Conservation (phyloP, 2,888 invertebrate species). For the Proisotoma minuta region DNA sequence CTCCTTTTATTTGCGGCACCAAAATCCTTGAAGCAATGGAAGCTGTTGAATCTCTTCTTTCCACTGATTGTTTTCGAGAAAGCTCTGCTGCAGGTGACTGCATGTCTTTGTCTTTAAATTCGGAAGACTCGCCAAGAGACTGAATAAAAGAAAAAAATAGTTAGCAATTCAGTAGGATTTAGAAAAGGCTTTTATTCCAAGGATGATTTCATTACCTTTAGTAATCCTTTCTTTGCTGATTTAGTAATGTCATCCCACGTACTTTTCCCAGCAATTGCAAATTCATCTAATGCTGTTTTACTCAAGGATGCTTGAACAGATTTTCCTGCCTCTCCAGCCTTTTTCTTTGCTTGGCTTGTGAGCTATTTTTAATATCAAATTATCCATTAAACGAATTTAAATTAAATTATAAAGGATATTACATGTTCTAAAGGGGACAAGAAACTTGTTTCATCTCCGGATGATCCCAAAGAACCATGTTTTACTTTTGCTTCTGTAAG, state of each 20-base stretch:
- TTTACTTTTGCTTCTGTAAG: slow-evolving; percentile 60
- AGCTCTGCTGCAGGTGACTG: not conserved
- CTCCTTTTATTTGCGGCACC: slow-evolving; percentile 43
- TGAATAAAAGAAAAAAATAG: slow-evolving; percentile 44
- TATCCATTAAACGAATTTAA: not conserved
- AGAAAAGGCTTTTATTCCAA: too few relatives aligned
- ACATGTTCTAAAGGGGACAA: slow-evolving; percentile 80
- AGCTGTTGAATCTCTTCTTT: slow-evolving; percentile 49
- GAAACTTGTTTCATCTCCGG: slow-evolving; percentile 63
- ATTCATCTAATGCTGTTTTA: slow-evolving; percentile 65
- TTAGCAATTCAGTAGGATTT: not conserved
- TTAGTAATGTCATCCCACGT: slow-evolving; percentile 85
- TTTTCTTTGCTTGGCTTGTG: slow-evolving; percentile 81
- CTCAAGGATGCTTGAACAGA: slow-evolving; percentile 67
- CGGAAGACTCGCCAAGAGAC: slow-evolving; percentile 55
- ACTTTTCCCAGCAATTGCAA: slow-evolving; percentile 83
- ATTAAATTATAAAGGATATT: slow-evolving; percentile 47
- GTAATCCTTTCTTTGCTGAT: slow-evolving; percentile 80
- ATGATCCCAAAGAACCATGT: slow-evolving; percentile 41
- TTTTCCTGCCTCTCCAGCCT: slow-evolving; percentile 74
- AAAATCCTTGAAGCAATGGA: slow-evolving; percentile 44
- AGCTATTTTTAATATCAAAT: slow-evolving; percentile 56
- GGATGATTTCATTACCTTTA: slow-evolving; percentile 59
- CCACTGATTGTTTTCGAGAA: slow-evolving; percentile 32
- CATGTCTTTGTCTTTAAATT: slow-evolving; percentile 41